Evolutionary conservation across 2,113 vertebrate genomes (phyloP).

Genomic region (Dasyprocta punctata): DNA sequence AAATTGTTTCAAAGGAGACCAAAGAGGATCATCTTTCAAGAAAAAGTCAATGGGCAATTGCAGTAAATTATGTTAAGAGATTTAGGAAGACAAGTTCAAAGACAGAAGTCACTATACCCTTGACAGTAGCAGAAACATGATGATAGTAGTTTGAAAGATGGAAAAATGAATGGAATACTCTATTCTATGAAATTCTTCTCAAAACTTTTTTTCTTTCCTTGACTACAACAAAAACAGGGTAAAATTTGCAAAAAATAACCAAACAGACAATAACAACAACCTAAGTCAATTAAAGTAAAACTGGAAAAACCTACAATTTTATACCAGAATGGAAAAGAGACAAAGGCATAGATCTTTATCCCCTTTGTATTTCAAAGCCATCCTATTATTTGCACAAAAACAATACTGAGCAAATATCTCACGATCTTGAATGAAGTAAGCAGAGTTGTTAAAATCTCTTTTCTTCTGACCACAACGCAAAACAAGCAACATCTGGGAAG

Average conservation of each 20-base stretch:
- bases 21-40: not conserved
- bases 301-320: not conserved
- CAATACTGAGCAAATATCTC: not conserved
- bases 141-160: not conserved
- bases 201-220: not conserved
- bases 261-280: not conserved
- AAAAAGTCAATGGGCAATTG: not conserved
- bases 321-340: not conserved
- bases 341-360: too few species aligned
- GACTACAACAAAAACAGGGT: not conserved
- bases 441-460: not conserved
- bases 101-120: not conserved
- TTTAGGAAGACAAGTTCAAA: not conserved
- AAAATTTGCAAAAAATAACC: not conserved
- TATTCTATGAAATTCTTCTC: not conserved
- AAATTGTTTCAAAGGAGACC: not conserved
- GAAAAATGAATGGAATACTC: not conserved
- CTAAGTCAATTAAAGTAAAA: not conserved
- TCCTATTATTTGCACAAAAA: not conserved
- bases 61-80: not conserved
- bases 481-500: not conserved
- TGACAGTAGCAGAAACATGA: not conserved
- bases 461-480: not conserved
- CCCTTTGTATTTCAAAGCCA: not conserved
- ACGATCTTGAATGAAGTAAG: not conserved